These are phyloP conservation scores for Bubo bubo DNA, from an alignment of 2,113 vertebrate species.

Conservation along the genomic window DNA sequence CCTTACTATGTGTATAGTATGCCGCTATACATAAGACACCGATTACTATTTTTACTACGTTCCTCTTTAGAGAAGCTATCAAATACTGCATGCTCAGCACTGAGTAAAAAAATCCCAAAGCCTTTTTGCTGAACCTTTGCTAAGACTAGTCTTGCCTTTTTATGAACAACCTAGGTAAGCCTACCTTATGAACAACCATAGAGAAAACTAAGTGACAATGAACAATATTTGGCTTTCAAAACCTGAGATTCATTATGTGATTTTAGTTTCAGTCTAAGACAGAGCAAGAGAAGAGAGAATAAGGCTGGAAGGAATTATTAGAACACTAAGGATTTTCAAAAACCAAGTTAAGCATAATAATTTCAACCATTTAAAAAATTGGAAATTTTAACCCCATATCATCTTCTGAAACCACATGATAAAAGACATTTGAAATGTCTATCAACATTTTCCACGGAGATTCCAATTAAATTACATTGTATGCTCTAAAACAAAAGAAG, in stretches of 20 bases:
- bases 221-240: not conserved
- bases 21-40: not conserved
- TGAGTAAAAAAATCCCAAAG: not conserved
- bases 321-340: not conserved
- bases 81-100: constrained; percentile 1
- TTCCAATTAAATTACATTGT: not conserved
- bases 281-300: not conserved
- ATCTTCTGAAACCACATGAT: not conserved
- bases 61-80: not conserved
- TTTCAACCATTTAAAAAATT: not conserved
- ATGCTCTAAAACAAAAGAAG: not conserved
- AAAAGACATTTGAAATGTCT: not conserved
- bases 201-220: not conserved
- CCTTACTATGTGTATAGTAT: not conserved
- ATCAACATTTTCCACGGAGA: not conserved
- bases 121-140: not conserved
- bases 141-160: not conserved
- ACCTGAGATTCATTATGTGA: not conserved
- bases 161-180: not conserved
- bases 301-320: not conserved
- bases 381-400: not conserved
- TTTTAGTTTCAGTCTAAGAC: not conserved
- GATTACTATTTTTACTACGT: constrained; percentile 24
- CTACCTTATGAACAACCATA: not conserved
- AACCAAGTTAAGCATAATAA: not conserved